These are phyloP conservation scores for Arctocebus calabarensis DNA, from an alignment of 2,797 vertebrate genomes.

Conservation along the genomic window DNA sequence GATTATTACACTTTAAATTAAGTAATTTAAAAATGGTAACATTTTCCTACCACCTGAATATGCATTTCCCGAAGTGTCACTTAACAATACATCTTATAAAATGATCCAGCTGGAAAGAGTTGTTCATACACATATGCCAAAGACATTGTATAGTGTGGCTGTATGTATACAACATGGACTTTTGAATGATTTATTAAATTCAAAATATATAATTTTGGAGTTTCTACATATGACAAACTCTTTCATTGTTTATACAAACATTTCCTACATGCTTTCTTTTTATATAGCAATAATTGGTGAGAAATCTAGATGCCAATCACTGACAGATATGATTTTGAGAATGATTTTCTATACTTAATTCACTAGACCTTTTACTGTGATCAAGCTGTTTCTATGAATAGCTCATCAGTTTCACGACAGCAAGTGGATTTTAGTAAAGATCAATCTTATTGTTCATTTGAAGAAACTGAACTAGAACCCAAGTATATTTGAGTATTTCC, in stretches of 20 bases:
- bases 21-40: conserved; percentile 15
- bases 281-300: conserved; percentile 50
- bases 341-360: not conserved
- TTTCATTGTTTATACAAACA: not conserved
- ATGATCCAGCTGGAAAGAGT: not conserved
- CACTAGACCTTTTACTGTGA: conserved; percentile 42
- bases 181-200: conserved; percentile 26
- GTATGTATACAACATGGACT: not conserved
- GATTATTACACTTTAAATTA: conserved; percentile 17
- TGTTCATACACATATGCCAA: not conserved
- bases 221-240: not conserved
- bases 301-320: conserved; percentile 41
- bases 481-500: not conserved
- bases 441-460: not conserved
- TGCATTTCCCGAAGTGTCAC: not conserved
- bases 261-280: conserved; percentile 32
- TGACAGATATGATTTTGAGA: conserved; percentile 40
- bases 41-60: not conserved
- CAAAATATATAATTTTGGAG: not conserved
- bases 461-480: not conserved
- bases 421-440: conserved; percentile 65
- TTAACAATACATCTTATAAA: not conserved
- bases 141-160: not conserved
- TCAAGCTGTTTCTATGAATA: conserved; percentile 62
- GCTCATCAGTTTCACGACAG: conserved; percentile 67